Percentiles rank a stretch among this genome's conserved stretches.
phyloP scores from a whole-genome alignment of 2,797 vertebrate genomes.

The Sebastes cheni region DNA sequence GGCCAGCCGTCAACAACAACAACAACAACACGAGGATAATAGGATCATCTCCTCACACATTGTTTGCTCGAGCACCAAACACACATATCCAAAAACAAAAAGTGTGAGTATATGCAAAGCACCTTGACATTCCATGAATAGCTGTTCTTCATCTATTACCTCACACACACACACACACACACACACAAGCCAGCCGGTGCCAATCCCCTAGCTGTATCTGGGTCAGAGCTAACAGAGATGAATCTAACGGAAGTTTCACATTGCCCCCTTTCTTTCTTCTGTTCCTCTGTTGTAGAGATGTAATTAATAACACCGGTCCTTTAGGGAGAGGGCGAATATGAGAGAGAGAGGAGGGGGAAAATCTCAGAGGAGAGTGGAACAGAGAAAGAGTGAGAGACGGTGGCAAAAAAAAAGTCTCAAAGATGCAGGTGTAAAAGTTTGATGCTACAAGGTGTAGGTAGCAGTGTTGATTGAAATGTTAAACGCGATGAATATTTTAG shows the following conservation, averaged over 20 bases:
- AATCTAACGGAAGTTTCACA: constrained; percentile 58
- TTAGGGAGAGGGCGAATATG: constrained; percentile 22
- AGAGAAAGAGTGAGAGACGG: background rate
- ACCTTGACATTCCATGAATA: constrained; percentile 37
- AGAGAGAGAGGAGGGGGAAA: background rate
- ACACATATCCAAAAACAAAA: constrained; percentile 6
- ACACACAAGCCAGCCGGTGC: constrained; percentile 17
- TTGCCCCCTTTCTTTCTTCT: constrained; percentile 44
- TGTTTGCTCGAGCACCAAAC: background rate
- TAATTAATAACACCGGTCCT: constrained; percentile 67
- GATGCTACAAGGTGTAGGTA: constrained; percentile 44
- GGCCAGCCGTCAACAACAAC: constrained; percentile 24
- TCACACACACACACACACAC: background rate
- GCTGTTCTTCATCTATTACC: constrained; percentile 44
- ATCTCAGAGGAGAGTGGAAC: background rate
- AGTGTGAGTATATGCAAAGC: constrained; percentile 31
- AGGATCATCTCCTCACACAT: constrained; percentile 19
- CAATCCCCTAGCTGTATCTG: constrained; percentile 60
- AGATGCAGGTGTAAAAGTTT: constrained; percentile 26
- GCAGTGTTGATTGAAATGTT: constrained; percentile 12
- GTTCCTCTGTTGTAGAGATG: constrained; percentile 34
- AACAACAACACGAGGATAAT: constrained; percentile 11
- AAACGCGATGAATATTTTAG: constrained; percentile 36
- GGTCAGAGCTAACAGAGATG: constrained; percentile 71
- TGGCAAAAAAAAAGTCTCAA: constrained; percentile 2